Evolutionary conservation across 2,888 invertebrate genomes (phyloP), one percentile per base, ranked within the genome.

Genomic region (Temnothorax rugatulus): DNA sequence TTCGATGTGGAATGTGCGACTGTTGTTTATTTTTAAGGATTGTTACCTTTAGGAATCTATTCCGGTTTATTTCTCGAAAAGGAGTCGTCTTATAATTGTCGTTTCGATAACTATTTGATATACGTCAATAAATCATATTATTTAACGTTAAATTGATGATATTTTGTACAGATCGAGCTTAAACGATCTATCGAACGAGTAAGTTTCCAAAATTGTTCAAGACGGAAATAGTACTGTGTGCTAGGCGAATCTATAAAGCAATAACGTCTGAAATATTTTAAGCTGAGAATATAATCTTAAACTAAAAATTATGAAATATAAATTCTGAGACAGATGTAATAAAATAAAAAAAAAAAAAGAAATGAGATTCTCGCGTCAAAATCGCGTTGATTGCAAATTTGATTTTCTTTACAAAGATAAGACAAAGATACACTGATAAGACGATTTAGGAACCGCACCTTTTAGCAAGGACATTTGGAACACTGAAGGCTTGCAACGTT

Each of bases 181-280:
- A 18, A 57, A 4, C 15, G 8, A 15, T 1, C 2, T 5, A n/a
- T 77, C 25, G 13, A 54, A 25, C 8, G 15, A 52, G 1, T 59
- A 50, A 77, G 59, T 85, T 76, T 75, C 54, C 13, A 54, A 61
- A 57, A n/a, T 44, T 25, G 57, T 63, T 77, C 59, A 44, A 52
- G 13, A 29, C 15, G 18, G 25, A 4, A 64, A 52, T 52, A 64
- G 38, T 4, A 38, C 9, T 21, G 29, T 29, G 29, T 29, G 21
- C 38, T 18, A 54, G 11, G 44, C 44, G 4, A 34, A 54, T 44
- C 4, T 54, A 38, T 63, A 50, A 52, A 76, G 29, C 18, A 21
- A 38, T 52, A 21, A 9, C 4, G 9, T 64, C 13, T 52, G 47
- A 50, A 47, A 34, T 34, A 9, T 5, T 61, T 34, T 29, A 61